Evolutionary conservation across 2,113 vertebrate species (phyloP).

Genomic region (Callipepla squamata): DNA sequence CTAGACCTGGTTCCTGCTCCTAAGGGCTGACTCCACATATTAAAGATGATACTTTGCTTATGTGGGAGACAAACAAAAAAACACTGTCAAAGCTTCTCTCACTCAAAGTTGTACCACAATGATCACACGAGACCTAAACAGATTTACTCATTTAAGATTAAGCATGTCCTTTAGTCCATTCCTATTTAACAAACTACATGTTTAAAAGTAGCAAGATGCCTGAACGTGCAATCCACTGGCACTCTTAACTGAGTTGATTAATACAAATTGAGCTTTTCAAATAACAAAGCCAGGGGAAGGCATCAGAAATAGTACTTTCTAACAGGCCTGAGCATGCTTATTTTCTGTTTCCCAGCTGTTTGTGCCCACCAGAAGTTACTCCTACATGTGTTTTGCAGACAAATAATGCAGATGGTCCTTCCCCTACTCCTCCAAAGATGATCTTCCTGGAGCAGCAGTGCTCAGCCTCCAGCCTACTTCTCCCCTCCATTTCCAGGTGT

Average conservation of each 20-base stretch:
- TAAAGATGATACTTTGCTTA: not conserved
- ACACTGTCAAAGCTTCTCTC: not conserved
- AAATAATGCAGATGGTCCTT: not conserved
- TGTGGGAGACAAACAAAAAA: not conserved
- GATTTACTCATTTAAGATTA: not conserved
- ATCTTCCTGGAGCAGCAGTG: accelerated
- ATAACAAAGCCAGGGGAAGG: not conserved
- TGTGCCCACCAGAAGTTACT: not conserved
- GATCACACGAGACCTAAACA: not conserved
- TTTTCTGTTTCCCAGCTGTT: not conserved
- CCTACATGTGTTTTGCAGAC: not conserved
- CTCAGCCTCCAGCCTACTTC: not conserved
- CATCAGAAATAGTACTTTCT: not conserved
- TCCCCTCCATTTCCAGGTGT: not conserved
- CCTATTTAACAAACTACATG: not conserved
- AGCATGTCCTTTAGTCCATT: not conserved
- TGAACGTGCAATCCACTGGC: not conserved
- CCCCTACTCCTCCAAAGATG: not conserved
- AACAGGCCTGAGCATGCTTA: not conserved
- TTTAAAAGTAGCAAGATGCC: not conserved
- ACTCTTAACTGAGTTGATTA: not conserved
- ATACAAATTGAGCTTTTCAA: not conserved
- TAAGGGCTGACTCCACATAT: not conserved
- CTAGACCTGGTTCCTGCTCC: not conserved
- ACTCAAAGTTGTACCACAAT: not conserved